A percentile compares a stretch with the other conserved stretches of the same genome.
phyloP scores from a whole-genome alignment of 2,888 invertebrate species.

The Ochropleura leucogaster region DNA sequence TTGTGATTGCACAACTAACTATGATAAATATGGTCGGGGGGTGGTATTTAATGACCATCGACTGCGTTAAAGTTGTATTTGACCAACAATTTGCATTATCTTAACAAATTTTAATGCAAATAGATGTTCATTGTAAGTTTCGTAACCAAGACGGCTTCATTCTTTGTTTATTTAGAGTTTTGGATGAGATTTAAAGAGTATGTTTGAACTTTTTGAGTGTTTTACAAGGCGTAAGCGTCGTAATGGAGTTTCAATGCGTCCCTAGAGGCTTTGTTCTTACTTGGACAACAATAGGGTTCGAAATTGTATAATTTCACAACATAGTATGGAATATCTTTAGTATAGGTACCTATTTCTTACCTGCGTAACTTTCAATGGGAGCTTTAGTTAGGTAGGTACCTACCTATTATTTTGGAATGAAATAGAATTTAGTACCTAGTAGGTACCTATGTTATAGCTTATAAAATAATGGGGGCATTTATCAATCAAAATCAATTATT shows the following conservation, averaged over 20 bases:
- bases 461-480: too few relatives aligned
- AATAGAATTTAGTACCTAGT: too few relatives aligned
- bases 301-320: not conserved
- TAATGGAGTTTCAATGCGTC: not conserved
- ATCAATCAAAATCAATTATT: too few relatives aligned
- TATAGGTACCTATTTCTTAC: not conserved
- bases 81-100: slow-evolving; percentile 20
- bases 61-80: slow-evolving; percentile 34
- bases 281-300: not conserved
- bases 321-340: not conserved
- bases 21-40: slow-evolving; percentile 62
- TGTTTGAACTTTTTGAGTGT: slow-evolving; percentile 15
- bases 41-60: slow-evolving; percentile 47
- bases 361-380: not conserved
- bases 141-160: slow-evolving; percentile 35
- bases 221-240: not conserved
- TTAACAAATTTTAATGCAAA: slow-evolving; percentile 37
- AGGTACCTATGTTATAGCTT: too few relatives aligned
- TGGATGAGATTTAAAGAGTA: not conserved
- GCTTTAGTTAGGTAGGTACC: not conserved
- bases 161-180: slow-evolving; percentile 39
- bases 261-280: not conserved
- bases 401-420: not conserved
- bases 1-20: slow-evolving; percentile 68
- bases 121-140: slow-evolving; percentile 33